Evolutionary conservation across 1,140 invertebrate species (phyloP).

Genomic region (Batillaria attramentaria): DNA sequence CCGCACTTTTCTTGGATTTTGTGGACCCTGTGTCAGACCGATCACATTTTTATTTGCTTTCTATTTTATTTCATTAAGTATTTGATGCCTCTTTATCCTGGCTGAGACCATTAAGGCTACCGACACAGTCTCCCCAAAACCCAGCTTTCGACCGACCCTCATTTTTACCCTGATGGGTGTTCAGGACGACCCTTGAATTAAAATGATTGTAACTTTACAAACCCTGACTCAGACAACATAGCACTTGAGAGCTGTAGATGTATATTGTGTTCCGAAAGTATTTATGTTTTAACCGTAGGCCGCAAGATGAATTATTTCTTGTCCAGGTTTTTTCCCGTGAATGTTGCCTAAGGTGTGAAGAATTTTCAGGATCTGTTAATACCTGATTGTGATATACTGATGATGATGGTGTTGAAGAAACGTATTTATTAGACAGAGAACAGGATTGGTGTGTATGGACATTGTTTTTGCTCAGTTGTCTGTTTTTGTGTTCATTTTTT

Average conservation of each 20-base stretch:
- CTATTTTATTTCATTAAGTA: too few species aligned
- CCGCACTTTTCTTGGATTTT: slow-evolving; percentile 27
- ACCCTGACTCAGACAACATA: neutral
- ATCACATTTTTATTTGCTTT: neutral
- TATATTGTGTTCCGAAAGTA: slow-evolving; percentile 6
- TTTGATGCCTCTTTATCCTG: slow-evolving; percentile 9
- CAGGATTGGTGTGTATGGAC: too few species aligned
- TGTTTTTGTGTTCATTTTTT: too few species aligned
- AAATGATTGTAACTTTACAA: neutral
- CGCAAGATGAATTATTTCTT: too few species aligned
- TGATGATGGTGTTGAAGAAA: too few species aligned
- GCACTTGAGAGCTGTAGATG: neutral
- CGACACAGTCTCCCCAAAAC: slow-evolving; percentile 16
- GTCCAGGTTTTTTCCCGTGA: too few species aligned
- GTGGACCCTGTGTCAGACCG: neutral
- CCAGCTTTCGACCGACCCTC: slow-evolving; percentile 31
- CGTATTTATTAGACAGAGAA: too few species aligned
- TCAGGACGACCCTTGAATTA: neutral
- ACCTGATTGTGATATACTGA: too few species aligned
- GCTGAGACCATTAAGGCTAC: too few species aligned
- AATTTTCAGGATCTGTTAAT: too few species aligned
- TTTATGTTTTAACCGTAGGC: too few species aligned
- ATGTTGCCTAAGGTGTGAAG: too few species aligned
- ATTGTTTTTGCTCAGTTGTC: slow-evolving; percentile 6
- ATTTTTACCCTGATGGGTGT: slow-evolving; percentile 18